Conservation (phyloP, 1,140 invertebrate species). For the Leptinotarsa defecta region DNA sequence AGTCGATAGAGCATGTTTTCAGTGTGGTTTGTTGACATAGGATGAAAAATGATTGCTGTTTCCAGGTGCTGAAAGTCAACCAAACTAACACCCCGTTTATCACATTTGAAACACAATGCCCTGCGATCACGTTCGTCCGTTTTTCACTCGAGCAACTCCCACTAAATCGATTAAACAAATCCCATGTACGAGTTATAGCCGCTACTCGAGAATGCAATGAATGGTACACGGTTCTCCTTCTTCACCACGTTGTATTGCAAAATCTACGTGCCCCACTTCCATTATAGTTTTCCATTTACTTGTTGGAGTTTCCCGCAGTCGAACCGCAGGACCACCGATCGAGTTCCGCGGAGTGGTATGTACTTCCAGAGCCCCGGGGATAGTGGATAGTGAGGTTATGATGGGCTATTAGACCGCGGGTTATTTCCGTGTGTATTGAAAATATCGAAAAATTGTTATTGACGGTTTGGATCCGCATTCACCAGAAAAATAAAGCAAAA, state of each 20-base stretch:
- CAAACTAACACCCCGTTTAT: too few relatives aligned
- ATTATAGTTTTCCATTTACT: constrained; percentile 6
- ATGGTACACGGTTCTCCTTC: neutral
- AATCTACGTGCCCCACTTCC: constrained; percentile 5
- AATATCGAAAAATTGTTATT: too few relatives aligned
- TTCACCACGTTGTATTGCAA: neutral
- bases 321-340: neutral
- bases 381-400: neutral
- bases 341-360: neutral
- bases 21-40: too few relatives aligned
- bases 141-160: too few relatives aligned
- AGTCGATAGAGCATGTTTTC: too few relatives aligned
- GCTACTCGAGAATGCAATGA: neutral
- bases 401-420: neutral
- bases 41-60: too few relatives aligned
- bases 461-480: too few relatives aligned
- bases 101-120: too few relatives aligned
- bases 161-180: too few relatives aligned
- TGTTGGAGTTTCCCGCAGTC: constrained; percentile 5
- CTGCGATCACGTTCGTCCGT: too few relatives aligned
- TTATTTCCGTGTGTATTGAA: neutral
- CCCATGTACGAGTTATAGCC: neutral
- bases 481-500: too few relatives aligned
- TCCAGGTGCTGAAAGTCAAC: too few relatives aligned
- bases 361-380: neutral